These are phyloP conservation scores for Gulo gulo DNA, from an alignment of 2,113 vertebrate species.

Conservation along the genomic window DNA sequence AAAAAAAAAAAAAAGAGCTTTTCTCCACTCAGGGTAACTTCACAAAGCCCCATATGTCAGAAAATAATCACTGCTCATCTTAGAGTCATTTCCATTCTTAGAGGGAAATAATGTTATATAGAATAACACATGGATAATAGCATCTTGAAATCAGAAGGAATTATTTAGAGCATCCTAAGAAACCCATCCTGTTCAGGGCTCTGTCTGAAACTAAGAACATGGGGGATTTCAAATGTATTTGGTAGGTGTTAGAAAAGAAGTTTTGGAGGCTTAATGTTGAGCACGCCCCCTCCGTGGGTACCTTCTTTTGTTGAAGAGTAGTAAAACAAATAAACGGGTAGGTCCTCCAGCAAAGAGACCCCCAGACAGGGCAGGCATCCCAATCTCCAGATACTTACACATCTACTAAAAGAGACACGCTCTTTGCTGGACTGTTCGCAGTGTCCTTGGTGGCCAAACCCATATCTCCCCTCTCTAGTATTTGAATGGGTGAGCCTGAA, in stretches of 20 bases:
- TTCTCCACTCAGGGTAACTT: slow-evolving; percentile 16
- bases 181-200: not conserved
- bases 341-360: not conserved
- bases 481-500: not conserved
- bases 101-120: not conserved
- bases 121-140: not conserved
- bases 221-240: not conserved
- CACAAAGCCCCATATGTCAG: not conserved
- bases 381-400: not conserved
- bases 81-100: not conserved
- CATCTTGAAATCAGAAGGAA: not conserved
- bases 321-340: not conserved
- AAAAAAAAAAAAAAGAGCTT: not conserved
- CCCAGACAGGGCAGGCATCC: not conserved
- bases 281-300: not conserved
- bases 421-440: not conserved
- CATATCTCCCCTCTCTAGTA: not conserved
- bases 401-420: not conserved
- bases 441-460: not conserved
- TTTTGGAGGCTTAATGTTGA: not conserved
- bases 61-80: not conserved
- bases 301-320: not conserved
- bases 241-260: not conserved
- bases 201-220: slow-evolving; percentile 20
- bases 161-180: not conserved